A percentile compares a stretch with the other conserved stretches of the same genome.
Evolutionary conservation across 2,888 invertebrate species (phyloP).

Genomic region (Lepas anatifera): DNA sequence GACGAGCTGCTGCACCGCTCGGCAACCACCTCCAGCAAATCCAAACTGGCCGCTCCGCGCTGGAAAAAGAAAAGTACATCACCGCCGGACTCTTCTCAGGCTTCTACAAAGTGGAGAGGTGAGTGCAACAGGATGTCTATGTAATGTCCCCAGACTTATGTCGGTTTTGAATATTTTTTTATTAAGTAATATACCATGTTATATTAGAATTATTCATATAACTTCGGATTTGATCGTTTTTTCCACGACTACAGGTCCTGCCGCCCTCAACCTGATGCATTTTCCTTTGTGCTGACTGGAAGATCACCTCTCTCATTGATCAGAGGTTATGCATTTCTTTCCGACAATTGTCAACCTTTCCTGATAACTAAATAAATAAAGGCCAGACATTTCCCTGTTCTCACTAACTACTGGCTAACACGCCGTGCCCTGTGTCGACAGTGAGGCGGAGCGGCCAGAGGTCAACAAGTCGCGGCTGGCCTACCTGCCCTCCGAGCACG

Average conservation of each 20-base stretch:
- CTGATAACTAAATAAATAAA: no score
- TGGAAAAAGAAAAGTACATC: slow-evolving; percentile 59
- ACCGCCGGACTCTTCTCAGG: slow-evolving; percentile 61
- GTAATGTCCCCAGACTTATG: slow-evolving; percentile 27
- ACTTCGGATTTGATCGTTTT: no score
- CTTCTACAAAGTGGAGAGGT: slow-evolving; percentile 7
- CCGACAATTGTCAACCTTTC: no score
- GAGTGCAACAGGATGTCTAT: neutral
- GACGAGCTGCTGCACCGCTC: slow-evolving; percentile 25
- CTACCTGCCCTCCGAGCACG: slow-evolving; percentile 50
- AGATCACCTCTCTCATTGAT: no score
- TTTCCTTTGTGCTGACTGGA: no score
- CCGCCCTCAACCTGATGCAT: no score
- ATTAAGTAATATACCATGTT: neutral
- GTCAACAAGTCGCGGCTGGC: slow-evolving; percentile 23
- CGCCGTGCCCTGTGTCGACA: neutral
- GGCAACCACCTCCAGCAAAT: slow-evolving; percentile 10
- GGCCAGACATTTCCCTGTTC: no score
- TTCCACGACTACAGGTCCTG: no score
- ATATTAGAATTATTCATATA: no score
- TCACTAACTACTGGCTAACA: no score
- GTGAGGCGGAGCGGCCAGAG: neutral
- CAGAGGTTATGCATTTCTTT: no score
- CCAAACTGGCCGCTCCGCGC: slow-evolving; percentile 25
- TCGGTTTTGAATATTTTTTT: neutral